A percentile compares a stretch with the other conserved stretches of the same genome.
Conservation (phyloP, 2,797 vertebrate genomes). For the Caiman crocodilus region DNA sequence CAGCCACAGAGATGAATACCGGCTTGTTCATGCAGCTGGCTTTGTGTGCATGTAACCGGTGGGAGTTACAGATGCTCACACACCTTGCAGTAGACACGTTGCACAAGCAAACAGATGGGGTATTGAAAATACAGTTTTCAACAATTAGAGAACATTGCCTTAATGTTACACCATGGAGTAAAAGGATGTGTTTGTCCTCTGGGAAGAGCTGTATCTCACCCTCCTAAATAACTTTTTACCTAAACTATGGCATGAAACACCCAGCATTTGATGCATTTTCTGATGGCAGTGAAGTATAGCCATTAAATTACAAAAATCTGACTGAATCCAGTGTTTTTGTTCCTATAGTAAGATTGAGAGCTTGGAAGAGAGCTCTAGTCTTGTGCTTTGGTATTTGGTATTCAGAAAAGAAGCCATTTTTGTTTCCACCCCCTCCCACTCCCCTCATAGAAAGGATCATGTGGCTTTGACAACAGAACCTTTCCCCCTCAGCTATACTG, state of each 20-base stretch:
- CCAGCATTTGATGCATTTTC: too few species aligned
- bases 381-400: neutral
- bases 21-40: too few species aligned
- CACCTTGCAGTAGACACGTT: neutral
- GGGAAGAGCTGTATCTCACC: neutral
- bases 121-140: neutral
- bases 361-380: neutral
- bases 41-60: neutral
- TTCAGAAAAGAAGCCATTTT: neutral
- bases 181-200: neutral
- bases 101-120: neutral
- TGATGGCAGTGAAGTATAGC: neutral
- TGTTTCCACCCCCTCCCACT: too few species aligned
- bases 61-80: neutral
- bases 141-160: neutral
- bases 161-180: neutral
- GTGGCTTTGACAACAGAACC: neutral
- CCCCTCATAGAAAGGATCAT: neutral
- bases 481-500: neutral
- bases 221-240: neutral
- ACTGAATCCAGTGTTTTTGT: neutral
- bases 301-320: neutral
- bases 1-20: too few species aligned
- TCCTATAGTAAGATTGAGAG: conserved; percentile 21
- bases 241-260: neutral